A percentile compares a stretch with the other conserved stretches of the same genome.
These are phyloP conservation scores for Rambutsinella grinnellia DNA, from an alignment of 2,888 invertebrate species.

Conservation along the genomic window DNA sequence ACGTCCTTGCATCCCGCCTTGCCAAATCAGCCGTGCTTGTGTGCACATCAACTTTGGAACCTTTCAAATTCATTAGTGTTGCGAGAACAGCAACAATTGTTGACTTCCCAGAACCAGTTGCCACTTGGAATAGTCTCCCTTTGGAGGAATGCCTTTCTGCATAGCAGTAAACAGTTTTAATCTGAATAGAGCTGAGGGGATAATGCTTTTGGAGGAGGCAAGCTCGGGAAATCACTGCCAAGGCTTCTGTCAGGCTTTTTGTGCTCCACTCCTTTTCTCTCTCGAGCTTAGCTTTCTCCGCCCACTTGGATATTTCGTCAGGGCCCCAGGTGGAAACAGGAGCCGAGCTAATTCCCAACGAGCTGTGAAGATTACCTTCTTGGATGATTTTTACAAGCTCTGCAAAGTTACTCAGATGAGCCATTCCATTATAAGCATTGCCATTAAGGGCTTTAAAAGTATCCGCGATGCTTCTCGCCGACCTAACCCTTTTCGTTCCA, in stretches of 20 bases:
- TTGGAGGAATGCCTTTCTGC: not conserved
- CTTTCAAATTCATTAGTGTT: not conserved
- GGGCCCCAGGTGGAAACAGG: not conserved
- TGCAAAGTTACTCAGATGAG: not conserved
- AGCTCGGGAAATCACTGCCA: constrained; percentile 5
- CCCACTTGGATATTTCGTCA: not conserved
- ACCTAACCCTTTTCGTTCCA: not conserved
- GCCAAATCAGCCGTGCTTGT: constrained; percentile 50
- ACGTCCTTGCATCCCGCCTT: constrained; percentile 43
- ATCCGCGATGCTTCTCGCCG: not conserved
- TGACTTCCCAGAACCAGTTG: constrained; percentile 42
- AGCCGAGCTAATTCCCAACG: not conserved
- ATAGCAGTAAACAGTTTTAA: not conserved
- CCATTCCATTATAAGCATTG: not conserved
- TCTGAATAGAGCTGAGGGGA: constrained; percentile 6
- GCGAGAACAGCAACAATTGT: constrained; percentile 23
- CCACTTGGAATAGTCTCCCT: constrained; percentile 21
- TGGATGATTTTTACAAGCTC: not conserved
- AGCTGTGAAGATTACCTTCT: not conserved
- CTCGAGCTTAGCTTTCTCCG: not conserved
- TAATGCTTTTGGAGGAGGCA: constrained; percentile 3
- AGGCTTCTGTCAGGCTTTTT: not conserved
- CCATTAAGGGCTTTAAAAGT: not conserved
- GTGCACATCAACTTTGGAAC: constrained; percentile 29
- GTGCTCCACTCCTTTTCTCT: not conserved